phyloP scores from a whole-genome alignment of 2,113 vertebrate species.

The Labeo rohita region DNA sequence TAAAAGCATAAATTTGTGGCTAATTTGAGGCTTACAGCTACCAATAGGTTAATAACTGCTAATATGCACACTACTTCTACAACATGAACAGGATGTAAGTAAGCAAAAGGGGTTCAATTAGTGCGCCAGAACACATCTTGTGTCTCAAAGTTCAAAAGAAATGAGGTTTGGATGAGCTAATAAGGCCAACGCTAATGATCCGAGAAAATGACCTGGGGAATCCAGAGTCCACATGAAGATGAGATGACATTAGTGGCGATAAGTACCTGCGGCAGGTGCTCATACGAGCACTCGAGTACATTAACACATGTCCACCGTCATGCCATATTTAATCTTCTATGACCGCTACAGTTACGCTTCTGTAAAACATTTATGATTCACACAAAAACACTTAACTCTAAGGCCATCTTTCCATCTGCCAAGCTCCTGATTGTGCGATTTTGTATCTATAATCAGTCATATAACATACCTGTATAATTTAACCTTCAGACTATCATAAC shows the following conservation, averaged over 20 bases:
- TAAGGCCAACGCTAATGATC: slow-evolving; percentile 41
- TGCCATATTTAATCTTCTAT: slow-evolving; percentile 17
- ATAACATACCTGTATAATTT: not conserved
- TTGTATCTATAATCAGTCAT: not conserved
- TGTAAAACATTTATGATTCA: slow-evolving; percentile 23
- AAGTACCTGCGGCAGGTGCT: slow-evolving; percentile 50
- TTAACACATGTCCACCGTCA: slow-evolving; percentile 22
- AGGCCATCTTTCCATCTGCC: not conserved
- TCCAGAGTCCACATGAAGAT: slow-evolving; percentile 22
- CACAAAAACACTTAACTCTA: not conserved
- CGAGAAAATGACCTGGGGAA: slow-evolving; percentile 40
- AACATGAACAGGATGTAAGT: not conserved
- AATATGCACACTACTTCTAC: not conserved
- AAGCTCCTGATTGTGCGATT: not conserved
- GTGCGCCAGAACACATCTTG: not conserved
- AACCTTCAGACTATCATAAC: slow-evolving; percentile 9
- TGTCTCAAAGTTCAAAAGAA: not conserved
- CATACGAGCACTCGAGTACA: not conserved
- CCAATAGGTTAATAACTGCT: slow-evolving; percentile 14
- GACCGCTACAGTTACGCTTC: slow-evolving; percentile 34
- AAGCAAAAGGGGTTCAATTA: not conserved
- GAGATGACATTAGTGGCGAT: slow-evolving; percentile 40
- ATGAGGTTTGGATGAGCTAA: not conserved
- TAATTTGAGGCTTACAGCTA: not conserved
- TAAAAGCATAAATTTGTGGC: not conserved